Conservation (phyloP, 2,113 vertebrate genomes). For the Oryzias curvinotus region DNA sequence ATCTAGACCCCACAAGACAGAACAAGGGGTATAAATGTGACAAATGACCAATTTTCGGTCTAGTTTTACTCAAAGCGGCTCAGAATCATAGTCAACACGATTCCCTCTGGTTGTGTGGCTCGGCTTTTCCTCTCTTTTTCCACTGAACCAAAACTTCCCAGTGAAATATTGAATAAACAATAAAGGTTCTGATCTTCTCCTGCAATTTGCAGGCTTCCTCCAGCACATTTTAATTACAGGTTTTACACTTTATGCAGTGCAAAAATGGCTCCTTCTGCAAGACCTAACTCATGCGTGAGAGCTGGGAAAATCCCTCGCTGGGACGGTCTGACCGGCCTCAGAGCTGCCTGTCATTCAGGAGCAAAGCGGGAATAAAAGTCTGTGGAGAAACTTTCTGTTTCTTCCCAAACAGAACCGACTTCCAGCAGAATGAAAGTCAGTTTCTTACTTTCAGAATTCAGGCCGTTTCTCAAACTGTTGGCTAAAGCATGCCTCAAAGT, state of each 20-base stretch:
- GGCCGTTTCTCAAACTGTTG: too few relatives aligned
- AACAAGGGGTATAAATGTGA: too few relatives aligned
- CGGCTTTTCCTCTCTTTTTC: too few relatives aligned
- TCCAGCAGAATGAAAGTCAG: too few relatives aligned
- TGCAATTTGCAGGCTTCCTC: constrained; percentile 61
- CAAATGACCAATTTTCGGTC: too few relatives aligned
- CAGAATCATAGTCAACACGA: too few relatives aligned
- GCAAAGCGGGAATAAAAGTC: background rate
- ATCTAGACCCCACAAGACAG: too few relatives aligned
- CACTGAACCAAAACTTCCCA: background rate
- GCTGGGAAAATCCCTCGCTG: constrained; percentile 61
- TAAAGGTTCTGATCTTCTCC: constrained; percentile 36
- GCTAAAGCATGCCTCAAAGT: too few relatives aligned
- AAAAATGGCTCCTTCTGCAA: constrained; percentile 46
- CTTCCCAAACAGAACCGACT: too few relatives aligned
- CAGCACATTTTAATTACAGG: constrained; percentile 72
- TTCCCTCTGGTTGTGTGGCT: too few relatives aligned
- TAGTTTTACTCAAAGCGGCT: too few relatives aligned
- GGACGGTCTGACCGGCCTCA: constrained; percentile 33
- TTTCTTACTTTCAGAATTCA: too few relatives aligned
- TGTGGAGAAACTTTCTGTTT: background rate
- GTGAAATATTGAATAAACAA: constrained; percentile 17
- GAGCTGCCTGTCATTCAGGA: background rate
- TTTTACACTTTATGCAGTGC: constrained; percentile 37
- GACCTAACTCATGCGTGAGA: constrained; percentile 60